phyloP scores from a whole-genome alignment of 2,113 vertebrate genomes.

The Loxodonta africana region DNA sequence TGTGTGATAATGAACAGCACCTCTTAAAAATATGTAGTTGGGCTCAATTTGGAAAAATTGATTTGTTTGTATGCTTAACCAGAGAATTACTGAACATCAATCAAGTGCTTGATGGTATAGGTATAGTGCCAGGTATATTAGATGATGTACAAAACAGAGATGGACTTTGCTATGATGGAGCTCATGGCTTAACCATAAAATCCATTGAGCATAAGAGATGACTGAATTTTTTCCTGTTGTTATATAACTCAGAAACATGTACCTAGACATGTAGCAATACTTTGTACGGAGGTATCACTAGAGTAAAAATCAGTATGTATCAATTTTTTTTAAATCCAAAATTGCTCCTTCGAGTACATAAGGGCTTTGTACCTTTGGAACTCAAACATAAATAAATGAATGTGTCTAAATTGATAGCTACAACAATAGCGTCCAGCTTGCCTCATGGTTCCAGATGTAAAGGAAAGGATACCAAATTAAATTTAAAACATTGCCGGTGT shows the following conservation, averaged over 20 bases:
- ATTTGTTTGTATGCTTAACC: conserved; percentile 6
- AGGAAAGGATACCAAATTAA: background rate
- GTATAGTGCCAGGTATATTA: background rate
- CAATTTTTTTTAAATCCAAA: background rate
- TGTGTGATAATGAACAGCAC: background rate
- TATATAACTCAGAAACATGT: conserved; percentile 22
- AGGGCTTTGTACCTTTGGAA: conserved; percentile 27
- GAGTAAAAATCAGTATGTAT: background rate
- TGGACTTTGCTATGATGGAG: background rate
- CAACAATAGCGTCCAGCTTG: background rate
- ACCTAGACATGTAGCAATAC: background rate
- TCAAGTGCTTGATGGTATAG: background rate
- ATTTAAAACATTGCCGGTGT: background rate
- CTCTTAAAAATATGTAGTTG: background rate
- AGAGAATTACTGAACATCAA: background rate
- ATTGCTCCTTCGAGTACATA: background rate
- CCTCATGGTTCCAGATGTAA: background rate
- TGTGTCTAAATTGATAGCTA: background rate
- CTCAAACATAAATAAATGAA: conserved; percentile 1
- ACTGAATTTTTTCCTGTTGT: background rate
- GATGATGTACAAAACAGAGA: background rate
- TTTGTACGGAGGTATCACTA: background rate
- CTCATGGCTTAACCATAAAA: conserved; percentile 44
- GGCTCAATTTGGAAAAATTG: conserved; percentile 8
- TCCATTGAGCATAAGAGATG: background rate